Evolutionary conservation across 2,888 invertebrate species (phyloP).

Genomic region (Drosophila borealis): DNA sequence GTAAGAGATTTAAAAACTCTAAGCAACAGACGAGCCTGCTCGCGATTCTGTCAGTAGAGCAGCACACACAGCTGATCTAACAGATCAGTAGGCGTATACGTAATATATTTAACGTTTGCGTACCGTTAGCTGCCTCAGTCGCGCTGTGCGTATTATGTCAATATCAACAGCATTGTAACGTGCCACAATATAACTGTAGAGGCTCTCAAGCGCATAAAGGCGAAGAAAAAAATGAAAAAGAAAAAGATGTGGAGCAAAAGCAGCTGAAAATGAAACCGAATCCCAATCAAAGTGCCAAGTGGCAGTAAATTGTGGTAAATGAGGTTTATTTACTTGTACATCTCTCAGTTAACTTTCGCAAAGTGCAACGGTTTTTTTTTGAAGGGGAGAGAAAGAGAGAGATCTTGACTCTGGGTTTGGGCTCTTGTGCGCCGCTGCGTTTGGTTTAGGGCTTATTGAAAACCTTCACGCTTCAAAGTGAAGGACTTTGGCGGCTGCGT

Average conservation of each 20-base stretch:
- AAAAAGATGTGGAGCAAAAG: slow-evolving; percentile 38
- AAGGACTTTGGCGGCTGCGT: slow-evolving; percentile 72
- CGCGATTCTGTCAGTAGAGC: slow-evolving; percentile 9
- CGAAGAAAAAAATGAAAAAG: slow-evolving; percentile 14
- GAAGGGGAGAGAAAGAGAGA: not conserved
- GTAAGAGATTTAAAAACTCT: not conserved
- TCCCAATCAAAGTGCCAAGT: slow-evolving; percentile 60
- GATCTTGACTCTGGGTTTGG: slow-evolving; percentile 21
- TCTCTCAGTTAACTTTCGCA: slow-evolving; percentile 52
- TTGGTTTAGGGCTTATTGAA: slow-evolving; percentile 60
- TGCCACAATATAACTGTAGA: slow-evolving; percentile 26
- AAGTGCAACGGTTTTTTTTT: slow-evolving; percentile 42
- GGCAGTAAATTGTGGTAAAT: slow-evolving; percentile 72
- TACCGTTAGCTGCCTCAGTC: slow-evolving; percentile 17
- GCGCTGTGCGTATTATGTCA: slow-evolving; percentile 67
- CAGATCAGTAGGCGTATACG: slow-evolving; percentile 38
- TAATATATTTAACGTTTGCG: slow-evolving; percentile 32
- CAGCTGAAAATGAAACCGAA: slow-evolving; percentile 64
- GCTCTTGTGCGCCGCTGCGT: slow-evolving; percentile 11
- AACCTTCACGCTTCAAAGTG: slow-evolving; percentile 77
- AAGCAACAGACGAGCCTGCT: not conserved
- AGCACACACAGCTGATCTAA: not conserved
- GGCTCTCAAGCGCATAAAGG: slow-evolving; percentile 31
- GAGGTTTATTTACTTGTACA: slow-evolving; percentile 64
- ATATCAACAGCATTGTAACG: slow-evolving; percentile 13